phyloP scores from a whole-genome alignment of 2,888 invertebrate genomes.

The Drosophila paranaensis region DNA sequence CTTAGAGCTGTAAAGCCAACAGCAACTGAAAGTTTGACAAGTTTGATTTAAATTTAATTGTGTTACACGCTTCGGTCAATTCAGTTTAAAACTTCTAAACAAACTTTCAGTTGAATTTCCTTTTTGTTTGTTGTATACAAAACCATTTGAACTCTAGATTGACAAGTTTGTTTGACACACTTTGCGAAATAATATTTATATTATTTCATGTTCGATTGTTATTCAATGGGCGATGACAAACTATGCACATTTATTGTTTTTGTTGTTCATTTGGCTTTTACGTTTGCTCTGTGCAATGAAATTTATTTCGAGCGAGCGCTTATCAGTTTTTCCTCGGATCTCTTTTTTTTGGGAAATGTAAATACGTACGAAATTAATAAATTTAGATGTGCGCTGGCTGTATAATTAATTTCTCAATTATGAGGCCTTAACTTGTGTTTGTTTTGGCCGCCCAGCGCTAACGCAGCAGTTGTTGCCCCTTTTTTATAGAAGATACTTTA shows the following conservation, averaged over 20 bases:
- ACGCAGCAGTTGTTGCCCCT: slow-evolving; percentile 30
- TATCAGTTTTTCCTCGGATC: slow-evolving; percentile 33
- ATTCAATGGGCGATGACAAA: slow-evolving; percentile 55
- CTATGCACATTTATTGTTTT: slow-evolving; percentile 21
- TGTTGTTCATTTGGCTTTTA: slow-evolving; percentile 30
- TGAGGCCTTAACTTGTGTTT: slow-evolving; percentile 68
- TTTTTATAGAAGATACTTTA: slow-evolving; percentile 36
- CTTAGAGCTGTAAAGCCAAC: not conserved
- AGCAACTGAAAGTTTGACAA: not conserved
- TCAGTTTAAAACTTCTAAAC: not conserved
- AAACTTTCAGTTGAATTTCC: not conserved
- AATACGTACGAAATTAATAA: slow-evolving; percentile 58
- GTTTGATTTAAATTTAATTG: not conserved
- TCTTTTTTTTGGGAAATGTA: slow-evolving; percentile 35
- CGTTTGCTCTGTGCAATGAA: slow-evolving; percentile 20
- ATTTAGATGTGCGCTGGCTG: slow-evolving; percentile 52
- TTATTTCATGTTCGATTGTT: slow-evolving; percentile 21
- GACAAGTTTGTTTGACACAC: not conserved
- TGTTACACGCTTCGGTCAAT: not conserved
- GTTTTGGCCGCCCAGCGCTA: slow-evolving; percentile 53
- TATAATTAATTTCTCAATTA: slow-evolving; percentile 77
- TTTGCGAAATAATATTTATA: slow-evolving; percentile 1
- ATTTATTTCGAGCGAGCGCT: slow-evolving; percentile 35
- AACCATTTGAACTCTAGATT: not conserved
- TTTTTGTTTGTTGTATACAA: not conserved